These are phyloP conservation scores for Hypsopygia costalis DNA, from an alignment of 2,888 invertebrate species.

Conservation along the genomic window DNA sequence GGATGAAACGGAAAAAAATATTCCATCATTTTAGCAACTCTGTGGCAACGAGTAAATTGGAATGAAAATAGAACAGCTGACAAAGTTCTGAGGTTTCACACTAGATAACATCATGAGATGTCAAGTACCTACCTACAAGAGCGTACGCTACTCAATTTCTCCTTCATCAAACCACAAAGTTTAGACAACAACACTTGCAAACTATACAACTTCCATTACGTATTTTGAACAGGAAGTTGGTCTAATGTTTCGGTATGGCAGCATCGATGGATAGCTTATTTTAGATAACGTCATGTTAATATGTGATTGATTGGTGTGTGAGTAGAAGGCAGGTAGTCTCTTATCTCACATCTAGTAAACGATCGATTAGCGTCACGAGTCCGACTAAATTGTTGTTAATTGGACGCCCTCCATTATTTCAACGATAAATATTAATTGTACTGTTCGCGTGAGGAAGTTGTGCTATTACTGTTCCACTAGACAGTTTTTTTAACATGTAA, in stretches of 20 bases:
- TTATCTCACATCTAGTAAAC: constrained; percentile 7
- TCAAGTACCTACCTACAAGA: background rate
- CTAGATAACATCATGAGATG: background rate
- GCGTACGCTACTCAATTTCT: constrained; percentile 2
- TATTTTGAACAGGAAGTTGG: too few species aligned
- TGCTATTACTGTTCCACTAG: background rate
- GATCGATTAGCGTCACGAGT: constrained; percentile 7
- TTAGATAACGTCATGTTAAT: too few species aligned
- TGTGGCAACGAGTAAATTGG: too few species aligned
- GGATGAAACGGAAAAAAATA: too few species aligned
- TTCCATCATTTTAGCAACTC: too few species aligned
- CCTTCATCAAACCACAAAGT: background rate
- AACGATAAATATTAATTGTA: constrained; percentile 5
- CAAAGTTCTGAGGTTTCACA: constrained; percentile 4
- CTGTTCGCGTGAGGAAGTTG: constrained; percentile 3
- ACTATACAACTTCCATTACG: too few species aligned
- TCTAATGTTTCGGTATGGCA: too few species aligned
- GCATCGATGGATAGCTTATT: too few species aligned
- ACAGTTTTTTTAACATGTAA: too few species aligned
- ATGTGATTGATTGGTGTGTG: background rate
- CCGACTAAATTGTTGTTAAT: constrained; percentile 4
- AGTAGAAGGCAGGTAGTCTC: background rate
- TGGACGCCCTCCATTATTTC: constrained; percentile 3
- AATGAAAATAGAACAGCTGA: constrained; percentile 1
- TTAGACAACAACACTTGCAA: too few species aligned